phyloP scores from a whole-genome alignment of 2,888 invertebrate species.

The Nesidiocoris tenuis region DNA sequence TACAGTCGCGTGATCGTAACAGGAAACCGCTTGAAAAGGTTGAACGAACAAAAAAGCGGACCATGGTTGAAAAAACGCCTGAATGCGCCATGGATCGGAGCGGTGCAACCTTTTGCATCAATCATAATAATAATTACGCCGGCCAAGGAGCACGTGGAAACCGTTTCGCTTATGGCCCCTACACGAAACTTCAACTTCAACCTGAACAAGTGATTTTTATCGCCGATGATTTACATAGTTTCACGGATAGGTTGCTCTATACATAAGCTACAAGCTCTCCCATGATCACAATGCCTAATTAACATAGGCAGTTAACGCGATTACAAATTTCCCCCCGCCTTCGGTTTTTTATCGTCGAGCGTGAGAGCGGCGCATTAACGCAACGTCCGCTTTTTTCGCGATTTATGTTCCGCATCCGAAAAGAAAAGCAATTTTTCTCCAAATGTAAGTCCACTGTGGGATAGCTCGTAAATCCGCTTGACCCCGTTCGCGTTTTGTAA shows the following conservation, averaged over 20 bases:
- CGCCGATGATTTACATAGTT: conserved; percentile 36
- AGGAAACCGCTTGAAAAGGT: neutral
- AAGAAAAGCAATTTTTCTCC: neutral
- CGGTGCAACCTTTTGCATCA: neutral
- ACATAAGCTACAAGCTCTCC: conserved; percentile 21
- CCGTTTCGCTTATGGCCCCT: neutral
- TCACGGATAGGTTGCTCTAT: conserved; percentile 25
- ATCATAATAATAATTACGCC: neutral
- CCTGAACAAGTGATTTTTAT: conserved; percentile 26
- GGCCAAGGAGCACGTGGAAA: neutral
- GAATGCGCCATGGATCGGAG: neutral
- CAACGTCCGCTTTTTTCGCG: neutral
- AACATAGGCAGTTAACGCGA: conserved; percentile 25
- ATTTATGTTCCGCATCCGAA: neutral
- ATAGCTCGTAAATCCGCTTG: neutral
- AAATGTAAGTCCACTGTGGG: neutral
- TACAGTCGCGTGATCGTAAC: neutral
- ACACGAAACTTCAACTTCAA: neutral
- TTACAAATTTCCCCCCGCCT: conserved; percentile 14
- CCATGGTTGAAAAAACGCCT: neutral
- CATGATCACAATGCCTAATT: conserved; percentile 38
- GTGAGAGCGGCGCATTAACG: neutral
- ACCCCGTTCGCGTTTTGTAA: neutral
- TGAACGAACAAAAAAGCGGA: neutral
- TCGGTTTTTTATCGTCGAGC: neutral